Conservation (phyloP, 1,140 invertebrate species). For the Lethocerus indicus region DNA sequence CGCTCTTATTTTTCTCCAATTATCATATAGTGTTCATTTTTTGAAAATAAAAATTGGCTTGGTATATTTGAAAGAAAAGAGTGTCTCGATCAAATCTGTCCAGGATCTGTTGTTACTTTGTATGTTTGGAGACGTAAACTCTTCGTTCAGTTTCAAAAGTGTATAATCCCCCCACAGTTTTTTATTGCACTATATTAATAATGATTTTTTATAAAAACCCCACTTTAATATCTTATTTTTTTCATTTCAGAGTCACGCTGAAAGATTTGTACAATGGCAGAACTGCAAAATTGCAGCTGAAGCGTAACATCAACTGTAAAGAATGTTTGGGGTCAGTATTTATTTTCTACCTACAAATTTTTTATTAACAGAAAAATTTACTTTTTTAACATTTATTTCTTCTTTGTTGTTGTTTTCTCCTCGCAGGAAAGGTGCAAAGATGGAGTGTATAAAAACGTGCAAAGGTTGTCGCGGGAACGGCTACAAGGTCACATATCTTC, state of each 20-base stretch:
- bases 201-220: neutral
- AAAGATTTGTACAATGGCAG: conserved; percentile 87
- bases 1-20: too few relatives aligned
- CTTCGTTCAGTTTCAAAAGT: too few relatives aligned
- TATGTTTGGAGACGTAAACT: too few relatives aligned
- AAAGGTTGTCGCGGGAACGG: conserved; percentile 60
- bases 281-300: conserved; percentile 63
- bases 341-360: neutral
- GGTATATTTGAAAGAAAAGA: too few relatives aligned
- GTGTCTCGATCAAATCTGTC: too few relatives aligned
- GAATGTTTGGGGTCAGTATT: conserved; percentile 52
- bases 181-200: too few relatives aligned
- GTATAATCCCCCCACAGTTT: too few relatives aligned
- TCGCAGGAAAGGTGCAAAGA: conserved; percentile 48
- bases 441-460: conserved; percentile 52
- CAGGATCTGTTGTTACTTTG: too few relatives aligned
- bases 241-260: conserved; percentile 46
- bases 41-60: too few relatives aligned
- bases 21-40: too few relatives aligned
- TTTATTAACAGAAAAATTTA: neutral
- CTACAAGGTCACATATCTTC: conserved; percentile 44
- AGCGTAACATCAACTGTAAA: conserved; percentile 71
- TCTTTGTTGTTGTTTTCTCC: neutral
- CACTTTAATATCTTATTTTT: conserved; percentile 2
- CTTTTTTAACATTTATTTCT: conserved; percentile 18